Evolutionary conservation across 2,888 invertebrate genomes (phyloP).

Genomic region (Microplitis manilae): DNA sequence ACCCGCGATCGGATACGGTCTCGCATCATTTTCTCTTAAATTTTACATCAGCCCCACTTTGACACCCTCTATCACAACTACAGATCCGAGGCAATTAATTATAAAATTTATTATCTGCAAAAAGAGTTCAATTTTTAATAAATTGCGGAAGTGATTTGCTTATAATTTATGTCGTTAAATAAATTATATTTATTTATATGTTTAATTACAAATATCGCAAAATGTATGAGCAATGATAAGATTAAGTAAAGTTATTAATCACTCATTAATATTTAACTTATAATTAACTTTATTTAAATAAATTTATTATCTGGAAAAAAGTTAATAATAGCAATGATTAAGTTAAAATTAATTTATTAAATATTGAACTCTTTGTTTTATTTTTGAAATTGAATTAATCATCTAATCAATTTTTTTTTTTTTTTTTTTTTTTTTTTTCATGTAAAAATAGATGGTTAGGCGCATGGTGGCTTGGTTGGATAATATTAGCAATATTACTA

Average conservation of each 20-base stretch:
- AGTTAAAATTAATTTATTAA: neutral
- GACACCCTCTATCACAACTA: constrained; percentile 77
- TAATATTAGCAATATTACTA: constrained; percentile 76
- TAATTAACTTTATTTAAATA: neutral
- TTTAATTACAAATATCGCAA: neutral
- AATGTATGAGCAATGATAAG: neutral
- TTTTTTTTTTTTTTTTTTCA: neutral
- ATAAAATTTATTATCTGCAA: neutral
- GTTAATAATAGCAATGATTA: no score
- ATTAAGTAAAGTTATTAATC: neutral
- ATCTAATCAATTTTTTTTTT: neutral
- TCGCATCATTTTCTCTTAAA: constrained; percentile 78
- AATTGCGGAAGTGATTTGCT: neutral
- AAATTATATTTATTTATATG: neutral
- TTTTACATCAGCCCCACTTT: constrained; percentile 79
- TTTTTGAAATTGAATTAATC: neutral
- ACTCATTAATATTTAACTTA: neutral
- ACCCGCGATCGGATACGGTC: constrained; percentile 79
- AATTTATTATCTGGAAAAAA: neutral
- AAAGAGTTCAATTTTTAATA: neutral
- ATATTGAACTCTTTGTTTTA: neutral
- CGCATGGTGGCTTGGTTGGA: constrained; percentile 88
- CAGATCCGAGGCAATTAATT: constrained; percentile 74
- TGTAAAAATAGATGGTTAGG: constrained; percentile 78
- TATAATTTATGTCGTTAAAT: neutral